Evolutionary conservation across 2,797 vertebrate species (phyloP), one percentile per base, ranked within the genome.

Genomic region (Labeo calbasu): DNA sequence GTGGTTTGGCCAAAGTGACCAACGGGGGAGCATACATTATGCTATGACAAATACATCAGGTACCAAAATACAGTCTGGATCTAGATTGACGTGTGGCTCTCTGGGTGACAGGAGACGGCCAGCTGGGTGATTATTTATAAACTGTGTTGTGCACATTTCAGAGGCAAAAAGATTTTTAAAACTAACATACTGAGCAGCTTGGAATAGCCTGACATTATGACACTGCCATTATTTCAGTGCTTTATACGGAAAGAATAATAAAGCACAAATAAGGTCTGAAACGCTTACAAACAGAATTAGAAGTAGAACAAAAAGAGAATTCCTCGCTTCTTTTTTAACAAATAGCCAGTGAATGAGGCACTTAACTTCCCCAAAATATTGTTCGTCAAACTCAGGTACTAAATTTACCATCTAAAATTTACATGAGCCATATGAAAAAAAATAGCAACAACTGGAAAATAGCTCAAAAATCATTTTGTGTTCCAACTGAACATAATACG

Each of bases 71-170:
- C 53, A 21, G 36, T 32, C n/a, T 59, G 40, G 32, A 10, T 63
- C 40, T 21, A 61, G 79, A 81, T 81, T 81, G 69, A 72, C 69
- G 5, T 63, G 55, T 61, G 79, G 14, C 51, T 55, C 79, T 72
- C 53, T 81, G 13, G 53, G 79, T 72, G 69, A 51, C 55, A 72
- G 55, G 19, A 81, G 43, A 32, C 1, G 28, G 69, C 23, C 53
- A 61, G 69, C 69, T 61, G 69, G 40, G 79, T 23, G 43, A 81
- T 57, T 72, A 32, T 72, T 81, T 50, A 81, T 81, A 72, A 61
- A 43, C 25, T 28, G 79, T 23, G 79, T 43, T 70, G 48, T 36
- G n/a, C 36, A 71, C 53, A 59, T 48, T 36, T 68, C 63, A 79
- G 36, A 14, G 36, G 17, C 25, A 66, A 53, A 78, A 13, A 8